These are phyloP conservation scores for Plemyria rubiginata DNA, from an alignment of 2,888 invertebrate species.

Conservation along the genomic window DNA sequence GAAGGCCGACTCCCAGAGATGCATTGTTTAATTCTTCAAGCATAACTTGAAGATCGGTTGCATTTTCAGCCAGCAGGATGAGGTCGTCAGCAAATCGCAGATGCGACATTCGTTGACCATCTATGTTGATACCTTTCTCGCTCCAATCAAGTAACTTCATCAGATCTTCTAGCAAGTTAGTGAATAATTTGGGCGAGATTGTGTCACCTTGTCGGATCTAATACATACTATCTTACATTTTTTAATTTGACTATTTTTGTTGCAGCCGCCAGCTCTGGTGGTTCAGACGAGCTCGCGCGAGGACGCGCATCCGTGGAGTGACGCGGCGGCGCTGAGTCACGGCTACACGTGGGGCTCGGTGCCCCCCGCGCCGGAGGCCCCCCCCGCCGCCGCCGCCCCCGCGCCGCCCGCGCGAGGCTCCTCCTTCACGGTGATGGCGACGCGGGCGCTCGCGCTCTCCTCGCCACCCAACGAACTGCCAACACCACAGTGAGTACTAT, in stretches of 20 bases:
- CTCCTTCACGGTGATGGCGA: slow-evolving; percentile 93
- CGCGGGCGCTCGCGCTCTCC: slow-evolving; percentile 74
- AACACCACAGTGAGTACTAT: slow-evolving; percentile 55
- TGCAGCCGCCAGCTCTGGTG: not conserved
- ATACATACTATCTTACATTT: not conserved
- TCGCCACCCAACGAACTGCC: slow-evolving; percentile 64
- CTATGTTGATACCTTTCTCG: too few species aligned
- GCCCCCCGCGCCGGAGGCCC: slow-evolving; percentile 26
- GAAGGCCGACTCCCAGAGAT: too few species aligned
- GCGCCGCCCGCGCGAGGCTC: slow-evolving; percentile 95
- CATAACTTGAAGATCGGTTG: too few species aligned
- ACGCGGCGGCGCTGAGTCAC: not conserved
- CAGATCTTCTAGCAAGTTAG: too few species aligned
- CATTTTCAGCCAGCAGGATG: too few species aligned
- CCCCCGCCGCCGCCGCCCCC: slow-evolving; percentile 75
- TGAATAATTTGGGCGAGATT: too few species aligned
- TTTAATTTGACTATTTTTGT: not conserved
- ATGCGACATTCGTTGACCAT: too few species aligned
- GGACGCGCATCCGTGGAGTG: slow-evolving; percentile 16
- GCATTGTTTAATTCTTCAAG: too few species aligned
- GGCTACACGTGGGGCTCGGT: slow-evolving; percentile 22
- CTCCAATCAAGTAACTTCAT: too few species aligned
- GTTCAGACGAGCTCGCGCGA: slow-evolving; percentile 1
- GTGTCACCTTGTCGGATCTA: too few species aligned
- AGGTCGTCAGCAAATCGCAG: too few species aligned